Percentiles rank a stretch among this genome's conserved stretches.
phyloP scores from a whole-genome alignment of 2,797 vertebrate species.

The Gymnoscopelus microlampas region DNA sequence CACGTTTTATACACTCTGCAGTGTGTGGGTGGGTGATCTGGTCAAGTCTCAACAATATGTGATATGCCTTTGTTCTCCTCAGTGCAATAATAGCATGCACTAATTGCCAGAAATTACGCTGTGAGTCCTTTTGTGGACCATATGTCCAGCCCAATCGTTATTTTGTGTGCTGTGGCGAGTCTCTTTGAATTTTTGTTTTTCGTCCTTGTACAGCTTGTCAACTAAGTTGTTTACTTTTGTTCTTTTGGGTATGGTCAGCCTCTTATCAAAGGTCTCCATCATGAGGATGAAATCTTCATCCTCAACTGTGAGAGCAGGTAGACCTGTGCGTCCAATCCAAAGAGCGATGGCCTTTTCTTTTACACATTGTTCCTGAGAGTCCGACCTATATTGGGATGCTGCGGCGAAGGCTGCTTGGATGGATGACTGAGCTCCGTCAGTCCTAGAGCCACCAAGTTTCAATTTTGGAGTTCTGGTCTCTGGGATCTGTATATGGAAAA shows the following conservation, averaged over 20 bases:
- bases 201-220: slow-evolving; percentile 21
- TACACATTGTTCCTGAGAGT: background rate
- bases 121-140: slow-evolving; percentile 32
- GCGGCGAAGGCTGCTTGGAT: too few relatives aligned
- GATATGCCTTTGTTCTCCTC: background rate
- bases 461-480: too few relatives aligned
- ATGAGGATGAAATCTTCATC: background rate
- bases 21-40: slow-evolving; percentile 37
- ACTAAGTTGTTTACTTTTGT: slow-evolving; percentile 6
- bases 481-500: too few relatives aligned
- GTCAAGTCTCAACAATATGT: slow-evolving; percentile 12
- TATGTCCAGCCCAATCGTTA: slow-evolving; percentile 36
- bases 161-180: slow-evolving; percentile 25
- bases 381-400: too few relatives aligned
- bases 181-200: slow-evolving; percentile 29
- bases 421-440: too few relatives aligned
- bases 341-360: slow-evolving; percentile 2
- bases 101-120: slow-evolving; percentile 32
- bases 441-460: too few relatives aligned
- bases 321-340: background rate
- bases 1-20: slow-evolving; percentile 28
- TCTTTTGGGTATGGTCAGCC: slow-evolving; percentile 3
- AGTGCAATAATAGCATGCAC: slow-evolving; percentile 25
- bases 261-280: slow-evolving; percentile 8
- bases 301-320: too few relatives aligned